Conservation (phyloP, 2,888 invertebrate species). For the Lamellibrachia columna region DNA sequence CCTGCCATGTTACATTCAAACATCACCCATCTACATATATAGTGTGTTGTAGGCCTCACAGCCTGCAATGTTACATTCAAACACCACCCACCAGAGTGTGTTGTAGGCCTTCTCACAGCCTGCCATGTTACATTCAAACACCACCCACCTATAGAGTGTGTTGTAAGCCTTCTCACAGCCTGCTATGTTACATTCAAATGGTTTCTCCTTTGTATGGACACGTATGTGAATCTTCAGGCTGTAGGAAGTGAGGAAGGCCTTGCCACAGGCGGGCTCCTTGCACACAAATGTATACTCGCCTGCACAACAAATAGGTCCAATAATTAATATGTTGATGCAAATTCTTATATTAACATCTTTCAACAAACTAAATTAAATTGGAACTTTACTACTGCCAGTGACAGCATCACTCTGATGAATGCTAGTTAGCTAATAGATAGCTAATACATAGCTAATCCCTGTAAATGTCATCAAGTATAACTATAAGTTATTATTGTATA, state of each 20-base stretch:
- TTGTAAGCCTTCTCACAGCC: conserved; percentile 93
- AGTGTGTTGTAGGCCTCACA: conserved; percentile 86
- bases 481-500: too few relatives aligned
- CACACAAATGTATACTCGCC: conserved; percentile 95
- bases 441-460: too few relatives aligned
- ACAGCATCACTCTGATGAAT: too few relatives aligned
- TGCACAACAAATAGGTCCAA: conserved; percentile 66
- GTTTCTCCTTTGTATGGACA: conserved; percentile 91
- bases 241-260: conserved; percentile 93
- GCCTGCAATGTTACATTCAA: conserved; percentile 81
- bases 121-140: conserved; percentile 67
- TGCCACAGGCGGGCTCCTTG: conserved; percentile 85
- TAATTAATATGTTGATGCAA: background rate
- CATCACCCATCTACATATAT: too few relatives aligned
- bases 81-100: conserved; percentile 60
- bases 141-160: conserved; percentile 67
- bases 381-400: too few relatives aligned
- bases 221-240: conserved; percentile 93
- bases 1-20: background rate
- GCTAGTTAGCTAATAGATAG: too few relatives aligned
- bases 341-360: too few relatives aligned
- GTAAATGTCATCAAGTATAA: too few relatives aligned
- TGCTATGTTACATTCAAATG: conserved; percentile 84
- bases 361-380: too few relatives aligned
- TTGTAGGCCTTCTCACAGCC: conserved; percentile 71